Conservation (phyloP, 2,797 vertebrate species). For the Chloroceryle inda region DNA sequence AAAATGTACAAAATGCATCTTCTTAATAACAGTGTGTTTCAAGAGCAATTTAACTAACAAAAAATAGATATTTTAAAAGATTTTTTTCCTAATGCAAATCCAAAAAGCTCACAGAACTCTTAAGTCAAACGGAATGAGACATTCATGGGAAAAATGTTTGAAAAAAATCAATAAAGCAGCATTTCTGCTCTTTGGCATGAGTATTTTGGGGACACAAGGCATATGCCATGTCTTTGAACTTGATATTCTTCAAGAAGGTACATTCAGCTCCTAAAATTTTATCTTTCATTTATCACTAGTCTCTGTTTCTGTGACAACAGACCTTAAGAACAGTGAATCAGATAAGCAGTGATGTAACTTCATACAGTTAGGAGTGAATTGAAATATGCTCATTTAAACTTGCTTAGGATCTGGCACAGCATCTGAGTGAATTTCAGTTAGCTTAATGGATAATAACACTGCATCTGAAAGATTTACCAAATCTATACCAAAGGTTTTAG, state of each 20-base stretch:
- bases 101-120: background rate
- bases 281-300: background rate
- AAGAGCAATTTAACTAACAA: background rate
- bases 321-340: background rate
- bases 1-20: background rate
- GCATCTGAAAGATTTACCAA: background rate
- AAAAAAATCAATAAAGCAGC: background rate
- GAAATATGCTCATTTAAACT: slow-evolving; percentile 16
- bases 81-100: background rate
- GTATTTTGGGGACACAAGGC: background rate
- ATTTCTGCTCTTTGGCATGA: background rate
- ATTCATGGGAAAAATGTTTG: background rate
- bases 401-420: background rate
- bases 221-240: background rate
- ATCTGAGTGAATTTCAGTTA: background rate
- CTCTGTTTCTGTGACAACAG: slow-evolving; percentile 43
- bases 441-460: background rate
- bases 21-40: background rate
- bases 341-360: background rate
- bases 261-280: background rate
- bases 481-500: background rate
- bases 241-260: background rate
- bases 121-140: background rate
- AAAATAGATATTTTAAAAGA: background rate
- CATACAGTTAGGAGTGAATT: background rate